These are phyloP conservation scores for Babyrousa celebensis DNA, from an alignment of 2,797 vertebrate genomes.

Conservation along the genomic window DNA sequence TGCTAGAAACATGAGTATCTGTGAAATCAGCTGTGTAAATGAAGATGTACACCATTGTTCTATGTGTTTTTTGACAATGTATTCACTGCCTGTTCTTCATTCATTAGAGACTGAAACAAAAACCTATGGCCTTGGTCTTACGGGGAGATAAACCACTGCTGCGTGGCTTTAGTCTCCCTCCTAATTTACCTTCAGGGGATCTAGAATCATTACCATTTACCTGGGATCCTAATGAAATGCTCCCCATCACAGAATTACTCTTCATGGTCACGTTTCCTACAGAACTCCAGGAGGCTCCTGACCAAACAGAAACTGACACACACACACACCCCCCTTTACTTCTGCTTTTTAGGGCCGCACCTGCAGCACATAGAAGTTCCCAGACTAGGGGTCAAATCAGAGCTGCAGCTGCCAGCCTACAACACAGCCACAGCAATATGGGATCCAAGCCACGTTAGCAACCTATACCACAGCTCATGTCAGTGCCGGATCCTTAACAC, in stretches of 20 bases:
- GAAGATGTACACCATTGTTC: background rate
- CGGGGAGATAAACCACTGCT: background rate
- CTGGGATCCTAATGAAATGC: background rate
- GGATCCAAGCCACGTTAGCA: too few species aligned
- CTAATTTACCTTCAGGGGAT: background rate
- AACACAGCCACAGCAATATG: too few species aligned
- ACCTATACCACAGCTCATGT: too few species aligned
- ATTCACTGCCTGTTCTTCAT: slow-evolving; percentile 1
- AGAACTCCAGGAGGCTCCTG: background rate
- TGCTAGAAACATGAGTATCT: background rate
- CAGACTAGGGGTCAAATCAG: too few species aligned
- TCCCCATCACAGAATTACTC: background rate
- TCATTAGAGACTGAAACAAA: slow-evolving; percentile 18
- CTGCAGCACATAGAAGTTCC: too few species aligned
- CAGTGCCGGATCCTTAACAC: too few species aligned
- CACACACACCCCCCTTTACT: background rate
- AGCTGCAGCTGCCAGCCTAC: too few species aligned
- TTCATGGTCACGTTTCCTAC: background rate
- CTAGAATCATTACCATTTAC: background rate
- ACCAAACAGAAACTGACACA: background rate
- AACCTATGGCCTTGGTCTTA: background rate
- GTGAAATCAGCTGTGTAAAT: background rate
- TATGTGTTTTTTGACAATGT: background rate
- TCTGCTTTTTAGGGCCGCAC: too few species aligned
- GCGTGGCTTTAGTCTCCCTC: background rate